Base-by-base conservation (phyloP, 2,113 vertebrate genomes). In the Xiphorhynchus elegans region DNA sequence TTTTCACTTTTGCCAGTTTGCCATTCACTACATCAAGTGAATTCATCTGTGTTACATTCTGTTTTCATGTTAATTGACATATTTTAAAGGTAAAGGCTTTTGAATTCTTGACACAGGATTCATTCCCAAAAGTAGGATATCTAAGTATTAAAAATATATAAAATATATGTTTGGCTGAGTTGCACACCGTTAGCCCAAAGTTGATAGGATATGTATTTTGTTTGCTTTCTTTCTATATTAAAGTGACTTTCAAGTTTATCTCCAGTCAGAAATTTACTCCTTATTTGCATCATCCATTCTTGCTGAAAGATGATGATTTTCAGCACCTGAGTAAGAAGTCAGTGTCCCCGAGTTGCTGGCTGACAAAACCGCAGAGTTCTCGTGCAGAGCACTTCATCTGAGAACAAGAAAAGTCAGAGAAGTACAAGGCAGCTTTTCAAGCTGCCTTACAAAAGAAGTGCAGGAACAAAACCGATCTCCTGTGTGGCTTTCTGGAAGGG, bases 401-500 rank as follows among this genome's bases (percentile, higher is more conserved):
- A 47, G 79, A 69, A 31, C 0, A 1, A 76, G 78, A 40, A 77
- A 69, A 67, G 63, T 37, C 46, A 33, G 49, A 47, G 47, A 59
- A 59, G 7, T 9, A 6, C 26, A 18, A 37, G 11, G 18, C 3
- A 6, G 59, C 29, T 67, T 53, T 81, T 79, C n/a, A 14, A 14
- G 17, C 9, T 46, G 56, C 63, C 26, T 60, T 67, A 13, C 35
- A 28, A 21, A 58, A 49, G 44, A 44, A 13, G 6, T 4, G 31
- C 37, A 4, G 40, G 13, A 16, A 17, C 37, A 84, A 44, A 31
- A 49, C 4, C 1, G 0, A 8, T 55, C 42, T 49, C 28, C 1
- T 13, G 1, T 4, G 47, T 3, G 53, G 14, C 52, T 84, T 84
- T 64, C n/a, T 40, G 11, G 47, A 39, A 63, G 39, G 78, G 76